Base-by-base conservation (phyloP, 2,888 invertebrate species). In the Tenodera sinensis region DNA sequence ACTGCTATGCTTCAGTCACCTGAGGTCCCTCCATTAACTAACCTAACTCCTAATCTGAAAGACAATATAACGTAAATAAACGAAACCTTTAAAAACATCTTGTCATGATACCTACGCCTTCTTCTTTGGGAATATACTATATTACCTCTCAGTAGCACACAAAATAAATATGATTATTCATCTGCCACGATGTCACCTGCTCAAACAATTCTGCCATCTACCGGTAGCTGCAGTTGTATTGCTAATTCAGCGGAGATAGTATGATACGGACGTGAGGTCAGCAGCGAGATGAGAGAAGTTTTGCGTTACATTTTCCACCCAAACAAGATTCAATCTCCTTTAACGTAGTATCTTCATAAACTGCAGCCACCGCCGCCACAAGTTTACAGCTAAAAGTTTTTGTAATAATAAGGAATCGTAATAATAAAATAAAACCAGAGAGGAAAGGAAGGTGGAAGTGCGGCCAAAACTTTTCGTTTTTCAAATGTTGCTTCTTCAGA, bases 311-410 rank as follows among this genome's bases (percentile, higher is more conserved):
- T 47, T 83, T 88, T 42, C 83, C 89, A 71, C 89, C 85, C 89
- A 83, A 83, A 89, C 83, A 87, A 86, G 89, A 89, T 87, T 89
- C 86, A 89, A 86, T 89, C 89, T 89, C 86, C 83, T 83, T 86
- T 83, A 28, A 87, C 87, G 82, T 87, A 87, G 82, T 27, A 82
- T 87, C 82, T 87, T 87, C 87, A 87, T 87, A 87, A 82, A 82
- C 83, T 83, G 82, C 25, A 34, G 81, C 82, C 34, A 87, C 81
- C 25, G 81, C 30, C 34, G 42, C 81, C 9, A 82, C 27, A 87
- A 87, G 82, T 87, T 87, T 87, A 87, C 87, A 87, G 87, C 87
- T 87, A 82, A 87, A 87, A 87, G 87, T 87, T 87, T 87, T 87
- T 87, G 82, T 87, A 87, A 71, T 71, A 71, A 87, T 87, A 87